These are phyloP conservation scores for Piaya cayana DNA, from an alignment of 2,113 vertebrate genomes.

Conservation along the genomic window DNA sequence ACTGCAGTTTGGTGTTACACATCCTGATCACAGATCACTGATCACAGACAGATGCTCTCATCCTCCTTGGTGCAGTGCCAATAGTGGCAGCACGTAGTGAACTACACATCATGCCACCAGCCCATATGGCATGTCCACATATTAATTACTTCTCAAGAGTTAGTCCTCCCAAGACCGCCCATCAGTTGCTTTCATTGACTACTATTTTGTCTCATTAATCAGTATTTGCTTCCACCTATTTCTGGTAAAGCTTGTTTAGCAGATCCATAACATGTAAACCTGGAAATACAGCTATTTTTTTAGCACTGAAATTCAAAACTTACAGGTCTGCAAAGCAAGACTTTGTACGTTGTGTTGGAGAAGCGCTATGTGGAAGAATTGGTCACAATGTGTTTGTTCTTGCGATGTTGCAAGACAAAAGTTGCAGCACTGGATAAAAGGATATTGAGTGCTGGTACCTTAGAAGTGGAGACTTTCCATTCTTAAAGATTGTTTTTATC, in stretches of 20 bases:
- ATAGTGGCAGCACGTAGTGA: conserved; percentile 38
- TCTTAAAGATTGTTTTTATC: neutral
- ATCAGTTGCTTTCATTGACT: conserved; percentile 24
- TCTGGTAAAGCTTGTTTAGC: neutral
- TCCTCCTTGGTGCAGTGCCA: conserved; percentile 25
- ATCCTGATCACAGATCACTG: neutral
- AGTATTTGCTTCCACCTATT: neutral
- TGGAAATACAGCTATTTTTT: neutral
- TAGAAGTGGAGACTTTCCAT: neutral
- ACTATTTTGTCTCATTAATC: neutral
- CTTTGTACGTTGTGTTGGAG: neutral
- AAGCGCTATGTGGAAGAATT: neutral
- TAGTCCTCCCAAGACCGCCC: neutral
- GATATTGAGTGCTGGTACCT: neutral
- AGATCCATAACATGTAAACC: neutral
- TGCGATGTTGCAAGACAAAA: neutral
- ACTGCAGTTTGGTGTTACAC: neutral
- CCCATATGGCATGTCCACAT: conserved; percentile 46
- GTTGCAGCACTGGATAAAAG: neutral
- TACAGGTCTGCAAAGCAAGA: neutral
- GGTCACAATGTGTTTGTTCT: neutral
- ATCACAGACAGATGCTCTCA: conserved; percentile 14
- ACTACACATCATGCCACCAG: rapidly evolving
- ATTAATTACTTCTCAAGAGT: conserved; percentile 39
- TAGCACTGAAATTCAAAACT: neutral